Percentiles rank a stretch among this genome's conserved stretches.
Conservation (phyloP, 2,888 invertebrate species). For the Melinopterus prodromus region DNA sequence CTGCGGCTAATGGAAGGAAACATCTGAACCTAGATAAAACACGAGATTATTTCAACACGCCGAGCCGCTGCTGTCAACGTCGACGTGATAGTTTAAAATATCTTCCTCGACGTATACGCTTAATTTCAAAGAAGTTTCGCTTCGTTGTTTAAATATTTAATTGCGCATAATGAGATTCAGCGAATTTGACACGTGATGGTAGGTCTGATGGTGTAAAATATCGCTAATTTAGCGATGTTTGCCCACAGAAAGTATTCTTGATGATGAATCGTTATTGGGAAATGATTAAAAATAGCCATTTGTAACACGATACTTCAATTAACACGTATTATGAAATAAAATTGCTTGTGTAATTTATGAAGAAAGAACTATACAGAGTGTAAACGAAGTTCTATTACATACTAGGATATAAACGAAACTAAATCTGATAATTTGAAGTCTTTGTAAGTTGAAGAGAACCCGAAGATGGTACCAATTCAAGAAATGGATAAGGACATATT, state of each 20-base stretch:
- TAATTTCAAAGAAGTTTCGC: background rate
- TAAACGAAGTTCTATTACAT: no score
- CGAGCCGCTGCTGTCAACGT: background rate
- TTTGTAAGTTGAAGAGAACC: no score
- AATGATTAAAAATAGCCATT: background rate
- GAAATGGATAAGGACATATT: no score
- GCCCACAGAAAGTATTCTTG: background rate
- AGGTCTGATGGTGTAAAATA: background rate
- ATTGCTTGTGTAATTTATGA: background rate
- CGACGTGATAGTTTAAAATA: background rate
- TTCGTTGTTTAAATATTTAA: background rate
- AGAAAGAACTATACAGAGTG: no score
- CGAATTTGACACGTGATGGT: background rate
- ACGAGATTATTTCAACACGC: background rate
- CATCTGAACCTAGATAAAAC: background rate
- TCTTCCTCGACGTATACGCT: background rate
- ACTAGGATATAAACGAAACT: no score
- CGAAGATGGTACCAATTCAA: no score
- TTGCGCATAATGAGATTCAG: background rate
- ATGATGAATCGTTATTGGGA: background rate
- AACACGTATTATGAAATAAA: background rate
- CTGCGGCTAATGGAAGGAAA: background rate
- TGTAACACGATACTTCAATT: background rate
- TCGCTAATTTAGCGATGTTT: background rate
- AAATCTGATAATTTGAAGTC: no score